Evolutionary conservation across 2,113 vertebrate genomes (phyloP).

Genomic region (Macquaria australasica): DNA sequence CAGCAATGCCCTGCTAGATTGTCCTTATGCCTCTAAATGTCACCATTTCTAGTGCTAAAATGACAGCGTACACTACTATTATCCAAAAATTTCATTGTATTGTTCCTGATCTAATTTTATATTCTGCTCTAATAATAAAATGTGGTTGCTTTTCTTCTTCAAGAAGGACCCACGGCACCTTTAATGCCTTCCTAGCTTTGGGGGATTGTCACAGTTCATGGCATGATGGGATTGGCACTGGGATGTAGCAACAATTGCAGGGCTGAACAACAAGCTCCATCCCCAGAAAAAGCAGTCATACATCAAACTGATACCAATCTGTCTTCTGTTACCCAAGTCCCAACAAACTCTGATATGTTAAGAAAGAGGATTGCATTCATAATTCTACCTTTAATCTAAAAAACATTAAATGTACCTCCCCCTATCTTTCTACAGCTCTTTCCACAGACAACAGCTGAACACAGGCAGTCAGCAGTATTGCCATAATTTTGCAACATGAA

Average conservation of each 20-base stretch:
- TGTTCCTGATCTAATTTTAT: conserved; percentile 2
- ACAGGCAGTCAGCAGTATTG: background rate
- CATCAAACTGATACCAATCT: conserved; percentile 50
- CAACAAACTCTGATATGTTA: conserved; percentile 50
- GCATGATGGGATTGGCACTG: conserved; percentile 66
- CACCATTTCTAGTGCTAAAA: background rate
- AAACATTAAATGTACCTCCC: background rate
- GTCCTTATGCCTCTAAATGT: background rate
- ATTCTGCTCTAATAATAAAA: background rate
- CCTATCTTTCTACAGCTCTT: conserved; percentile 20
- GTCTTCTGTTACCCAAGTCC: conserved; percentile 28
- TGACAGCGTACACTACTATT: background rate
- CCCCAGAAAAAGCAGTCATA: conserved; percentile 47
- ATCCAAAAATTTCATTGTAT: background rate
- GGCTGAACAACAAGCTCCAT: conserved; percentile 57
- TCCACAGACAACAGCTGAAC: conserved; percentile 12
- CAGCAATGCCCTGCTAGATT: background rate
- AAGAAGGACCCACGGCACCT: conserved; percentile 32
- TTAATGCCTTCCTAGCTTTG: conserved; percentile 27
- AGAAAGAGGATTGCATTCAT: conserved; percentile 24
- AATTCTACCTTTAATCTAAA: conserved; percentile 19
- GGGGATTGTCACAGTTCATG: conserved; percentile 67
- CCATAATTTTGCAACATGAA: background rate
- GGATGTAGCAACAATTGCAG: conserved; percentile 69
- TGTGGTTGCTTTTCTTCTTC: background rate